Percentiles rank a stretch among this genome's conserved stretches.
Conservation (phyloP, 2,888 invertebrate genomes). For the Macaria liturata region DNA sequence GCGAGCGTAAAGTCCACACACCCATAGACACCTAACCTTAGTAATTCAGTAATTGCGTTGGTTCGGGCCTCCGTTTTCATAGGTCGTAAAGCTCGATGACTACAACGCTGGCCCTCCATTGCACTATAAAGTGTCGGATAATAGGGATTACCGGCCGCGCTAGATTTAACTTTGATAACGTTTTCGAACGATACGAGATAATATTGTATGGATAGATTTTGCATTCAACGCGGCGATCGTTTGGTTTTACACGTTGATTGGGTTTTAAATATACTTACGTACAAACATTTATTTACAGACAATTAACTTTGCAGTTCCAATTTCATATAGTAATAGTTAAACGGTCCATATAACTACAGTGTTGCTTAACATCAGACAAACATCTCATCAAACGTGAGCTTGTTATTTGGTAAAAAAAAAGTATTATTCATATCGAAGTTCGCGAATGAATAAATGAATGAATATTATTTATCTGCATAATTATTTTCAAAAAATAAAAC, state of each 20-base stretch:
- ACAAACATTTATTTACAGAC: too few species aligned
- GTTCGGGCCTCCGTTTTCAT: slow-evolving; percentile 71
- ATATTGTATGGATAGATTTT: slow-evolving; percentile 14
- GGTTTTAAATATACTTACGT: background rate
- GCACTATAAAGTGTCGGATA: slow-evolving; percentile 74
- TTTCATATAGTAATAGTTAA: too few species aligned
- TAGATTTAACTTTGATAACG: slow-evolving; percentile 62
- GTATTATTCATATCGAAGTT: too few species aligned
- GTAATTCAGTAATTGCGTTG: slow-evolving; percentile 75
- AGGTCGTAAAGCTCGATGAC: slow-evolving; percentile 75
- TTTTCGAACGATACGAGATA: slow-evolving; percentile 43
- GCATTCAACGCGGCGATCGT: background rate
- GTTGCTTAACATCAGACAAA: too few species aligned
- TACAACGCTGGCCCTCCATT: slow-evolving; percentile 63
- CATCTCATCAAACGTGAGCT: too few species aligned
- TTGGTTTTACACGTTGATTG: background rate
- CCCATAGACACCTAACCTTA: slow-evolving; percentile 42
- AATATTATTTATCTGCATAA: too few species aligned
- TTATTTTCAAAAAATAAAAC: too few species aligned
- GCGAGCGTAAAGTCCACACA: slow-evolving; percentile 42
- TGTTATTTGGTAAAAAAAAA: too few species aligned
- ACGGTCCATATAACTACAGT: too few species aligned
- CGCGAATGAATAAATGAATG: too few species aligned
- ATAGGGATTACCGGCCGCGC: slow-evolving; percentile 70
- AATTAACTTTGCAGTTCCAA: too few species aligned